Base-by-base conservation (phyloP, 2,797 vertebrate species). In the Spinus pinus region DNA sequence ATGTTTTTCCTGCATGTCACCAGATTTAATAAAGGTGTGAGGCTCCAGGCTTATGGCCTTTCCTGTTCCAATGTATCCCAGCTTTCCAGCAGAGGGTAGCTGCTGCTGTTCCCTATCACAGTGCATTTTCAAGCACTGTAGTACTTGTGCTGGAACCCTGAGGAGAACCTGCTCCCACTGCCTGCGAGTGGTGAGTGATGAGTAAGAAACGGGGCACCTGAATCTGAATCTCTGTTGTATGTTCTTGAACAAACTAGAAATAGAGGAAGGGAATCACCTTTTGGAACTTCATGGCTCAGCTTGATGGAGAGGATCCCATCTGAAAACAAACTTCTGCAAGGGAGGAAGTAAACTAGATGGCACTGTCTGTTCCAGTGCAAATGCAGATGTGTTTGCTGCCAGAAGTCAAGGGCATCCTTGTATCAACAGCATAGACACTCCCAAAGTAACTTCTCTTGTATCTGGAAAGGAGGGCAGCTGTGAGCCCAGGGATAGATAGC, bases 331-430 rank as follows among this genome's bases (percentile, higher is more conserved):
- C 22, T 41, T 19, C 71, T 83, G 57, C 67, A 80, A 80, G 61
- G 37, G 44, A 75, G 70, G 78, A 88, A 95, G 64, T 74, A 57
- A 78, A 71, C 25, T 77, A 57, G 42, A 69, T 54, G 46, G 42
- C 61, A 80, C 61, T 87, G 57, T 80, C 74, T 75, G 57, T 57
- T 89, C 30, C 64, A 71, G 65, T 0, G 6, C 86, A 93, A 89
- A 88, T 46, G 42, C 46, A 61, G 57, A 92, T 86, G 88, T 0
- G 0, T 86, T 82, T 94, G 86, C 88, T 92, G 93, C 78, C 88
- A 91, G 81, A 71, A 87, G 90, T 37, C 53, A 74, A 95, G 79
- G 72, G 35, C 86, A 92, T 35, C 21, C 5, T 56, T 91, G 35
- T 73, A 56, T 58, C 83, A 92, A 91, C 86, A 85, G 81, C 9